Percentiles rank a stretch among this genome's conserved stretches.
These are phyloP conservation scores for Selenia dentaria DNA, from an alignment of 2,888 invertebrate species.

Conservation along the genomic window DNA sequence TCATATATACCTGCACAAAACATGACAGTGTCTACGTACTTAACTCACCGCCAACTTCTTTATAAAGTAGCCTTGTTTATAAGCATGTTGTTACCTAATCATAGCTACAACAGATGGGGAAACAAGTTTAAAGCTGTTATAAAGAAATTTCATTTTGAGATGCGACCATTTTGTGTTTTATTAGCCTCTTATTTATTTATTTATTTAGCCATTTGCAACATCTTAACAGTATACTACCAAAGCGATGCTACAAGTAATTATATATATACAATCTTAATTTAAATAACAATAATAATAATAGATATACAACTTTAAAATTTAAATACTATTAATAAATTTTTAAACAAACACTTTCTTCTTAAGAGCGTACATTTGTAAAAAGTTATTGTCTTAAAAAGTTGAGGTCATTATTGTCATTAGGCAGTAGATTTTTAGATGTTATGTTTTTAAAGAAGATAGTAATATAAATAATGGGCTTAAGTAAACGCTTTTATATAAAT, in stretches of 20 bases:
- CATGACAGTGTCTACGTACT: not conserved
- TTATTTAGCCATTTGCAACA: no score
- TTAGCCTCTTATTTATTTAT: no score
- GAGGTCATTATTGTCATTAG: constrained; percentile 32
- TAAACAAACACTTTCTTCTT: no score
- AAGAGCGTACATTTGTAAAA: no score
- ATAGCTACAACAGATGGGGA: constrained; percentile 32
- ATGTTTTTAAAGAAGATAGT: constrained; percentile 5
- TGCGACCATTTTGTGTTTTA: constrained; percentile 33
- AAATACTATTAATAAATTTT: no score
- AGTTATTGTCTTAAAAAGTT: no score
- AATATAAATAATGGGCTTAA: not conserved
- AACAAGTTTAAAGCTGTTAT: constrained; percentile 27
- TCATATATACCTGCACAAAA: not conserved
- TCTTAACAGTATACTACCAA: no score
- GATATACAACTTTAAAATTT: no score
- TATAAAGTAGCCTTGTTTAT: constrained; percentile 14
- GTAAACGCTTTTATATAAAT: constrained; percentile 9
- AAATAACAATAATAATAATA: no score
- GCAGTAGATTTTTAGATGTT: constrained; percentile 10
- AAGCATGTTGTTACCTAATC: constrained; percentile 37
- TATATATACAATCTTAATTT: no score
- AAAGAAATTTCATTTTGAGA: constrained; percentile 37
- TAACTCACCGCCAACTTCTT: constrained; percentile 12
- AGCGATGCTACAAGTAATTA: no score